These are phyloP conservation scores for Alcis repandata DNA, from an alignment of 2,888 invertebrate genomes.

Conservation along the genomic window DNA sequence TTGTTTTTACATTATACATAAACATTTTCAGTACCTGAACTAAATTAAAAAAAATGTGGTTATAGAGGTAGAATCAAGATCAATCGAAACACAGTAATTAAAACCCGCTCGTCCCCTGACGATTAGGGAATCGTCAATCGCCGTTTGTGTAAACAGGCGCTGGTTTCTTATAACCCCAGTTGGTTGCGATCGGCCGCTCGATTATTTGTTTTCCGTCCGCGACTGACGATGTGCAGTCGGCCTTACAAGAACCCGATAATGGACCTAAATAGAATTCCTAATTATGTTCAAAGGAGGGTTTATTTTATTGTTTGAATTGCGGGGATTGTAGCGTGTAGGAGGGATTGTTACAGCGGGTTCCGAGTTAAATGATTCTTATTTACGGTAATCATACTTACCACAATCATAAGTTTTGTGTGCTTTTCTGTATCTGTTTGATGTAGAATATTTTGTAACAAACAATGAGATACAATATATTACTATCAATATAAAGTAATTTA, in stretches of 20 bases:
- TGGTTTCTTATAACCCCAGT: slow-evolving; percentile 67
- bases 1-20: too few relatives aligned
- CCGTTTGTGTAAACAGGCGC: slow-evolving; percentile 64
- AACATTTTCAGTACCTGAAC: too few relatives aligned
- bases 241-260: slow-evolving; percentile 44
- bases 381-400: too few relatives aligned
- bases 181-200: slow-evolving; percentile 57
- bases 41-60: too few relatives aligned
- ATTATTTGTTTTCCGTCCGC: slow-evolving; percentile 60
- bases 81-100: not conserved
- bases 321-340: slow-evolving; percentile 4
- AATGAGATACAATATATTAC: too few relatives aligned
- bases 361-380: not conserved
- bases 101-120: slow-evolving; percentile 27
- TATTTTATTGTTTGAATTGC: slow-evolving; percentile 22
- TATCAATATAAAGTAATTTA: too few relatives aligned
- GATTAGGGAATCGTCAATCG: slow-evolving; percentile 49
- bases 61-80: not conserved
- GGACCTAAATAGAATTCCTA: slow-evolving; percentile 34
- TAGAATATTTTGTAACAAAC: too few relatives aligned
- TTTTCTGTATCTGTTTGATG: too few relatives aligned
- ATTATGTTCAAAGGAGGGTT: slow-evolving; percentile 18
- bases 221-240: slow-evolving; percentile 63
- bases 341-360: not conserved
- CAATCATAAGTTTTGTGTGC: too few relatives aligned